phyloP scores from a whole-genome alignment of 1,140 invertebrate genomes.

The Papilio polytes region DNA sequence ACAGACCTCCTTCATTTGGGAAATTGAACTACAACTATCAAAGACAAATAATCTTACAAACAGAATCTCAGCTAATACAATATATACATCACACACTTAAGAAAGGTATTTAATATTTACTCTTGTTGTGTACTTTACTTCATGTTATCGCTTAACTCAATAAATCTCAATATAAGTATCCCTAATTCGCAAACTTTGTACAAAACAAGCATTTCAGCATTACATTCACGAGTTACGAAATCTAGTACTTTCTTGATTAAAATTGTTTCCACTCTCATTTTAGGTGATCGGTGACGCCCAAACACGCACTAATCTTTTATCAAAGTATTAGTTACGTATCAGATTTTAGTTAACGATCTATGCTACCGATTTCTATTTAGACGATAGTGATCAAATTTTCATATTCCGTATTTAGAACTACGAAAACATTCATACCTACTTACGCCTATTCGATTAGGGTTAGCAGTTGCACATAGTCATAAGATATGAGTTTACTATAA shows the following conservation, averaged over 20 bases:
- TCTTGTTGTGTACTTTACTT: not conserved
- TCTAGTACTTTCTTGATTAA: not conserved
- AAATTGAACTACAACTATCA: not conserved
- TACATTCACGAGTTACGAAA: not conserved
- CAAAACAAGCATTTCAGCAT: not conserved
- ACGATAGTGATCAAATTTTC: not conserved
- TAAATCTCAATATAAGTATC: not conserved
- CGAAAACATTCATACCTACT: not conserved
- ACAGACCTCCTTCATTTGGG: too few species aligned
- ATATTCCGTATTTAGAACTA: slow-evolving; percentile 5
- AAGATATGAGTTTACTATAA: not conserved
- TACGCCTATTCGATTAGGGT: slow-evolving; percentile 23
- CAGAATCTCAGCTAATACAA: not conserved
- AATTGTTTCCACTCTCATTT: not conserved
- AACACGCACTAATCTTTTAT: slow-evolving; percentile 1
- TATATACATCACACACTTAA: not conserved
- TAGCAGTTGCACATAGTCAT: slow-evolving; percentile 21
- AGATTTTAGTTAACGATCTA: slow-evolving; percentile 21
- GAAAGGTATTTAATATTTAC: slow-evolving; percentile 1
- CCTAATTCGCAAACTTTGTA: slow-evolving; percentile 4
- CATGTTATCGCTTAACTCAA: slow-evolving; percentile 8
- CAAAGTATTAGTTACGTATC: slow-evolving; percentile 16
- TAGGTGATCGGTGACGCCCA: slow-evolving; percentile 9
- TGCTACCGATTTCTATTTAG: slow-evolving; percentile 11
- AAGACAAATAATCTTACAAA: not conserved